Conservation (phyloP, 2,797 vertebrate species). For the Sebastes nivosus region DNA sequence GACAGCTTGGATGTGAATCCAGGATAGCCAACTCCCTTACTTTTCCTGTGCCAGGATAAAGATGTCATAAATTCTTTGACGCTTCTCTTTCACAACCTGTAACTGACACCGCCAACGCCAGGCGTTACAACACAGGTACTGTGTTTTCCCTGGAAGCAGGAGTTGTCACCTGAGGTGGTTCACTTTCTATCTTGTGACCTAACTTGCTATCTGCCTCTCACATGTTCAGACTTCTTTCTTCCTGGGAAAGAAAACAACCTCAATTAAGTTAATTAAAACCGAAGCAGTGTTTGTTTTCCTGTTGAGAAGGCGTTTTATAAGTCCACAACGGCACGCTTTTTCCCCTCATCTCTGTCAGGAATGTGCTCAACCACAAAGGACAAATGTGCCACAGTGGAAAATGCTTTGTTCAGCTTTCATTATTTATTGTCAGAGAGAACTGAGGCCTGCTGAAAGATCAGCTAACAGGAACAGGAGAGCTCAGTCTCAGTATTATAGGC, state of each 20-base stretch:
- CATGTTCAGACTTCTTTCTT: not conserved
- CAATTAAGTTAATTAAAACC: not conserved
- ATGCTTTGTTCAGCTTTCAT: not conserved
- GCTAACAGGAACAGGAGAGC: not conserved
- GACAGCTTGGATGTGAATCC: not conserved
- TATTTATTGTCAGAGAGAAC: not conserved
- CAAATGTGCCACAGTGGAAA: not conserved
- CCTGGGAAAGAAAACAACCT: not conserved
- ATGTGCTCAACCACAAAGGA: not conserved
- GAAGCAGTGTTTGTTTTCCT: not conserved
- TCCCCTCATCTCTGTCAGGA: not conserved
- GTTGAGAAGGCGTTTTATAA: not conserved
- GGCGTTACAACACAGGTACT: not conserved
- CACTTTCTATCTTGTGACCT: not conserved
- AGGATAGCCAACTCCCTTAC: not conserved
- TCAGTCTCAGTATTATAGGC: not conserved
- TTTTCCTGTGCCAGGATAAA: constrained; percentile 23
- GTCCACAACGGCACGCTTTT: not conserved
- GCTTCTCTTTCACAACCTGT: not conserved
- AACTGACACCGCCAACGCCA: not conserved
- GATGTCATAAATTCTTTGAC: not conserved
- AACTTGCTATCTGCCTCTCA: not conserved
- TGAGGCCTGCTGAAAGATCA: not conserved
- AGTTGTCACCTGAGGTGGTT: not conserved
- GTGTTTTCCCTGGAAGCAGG: not conserved